Evolutionary conservation across 2,797 vertebrate species (phyloP), one percentile per base, ranked within the genome.

Genomic region (Chrysolophus pictus): DNA sequence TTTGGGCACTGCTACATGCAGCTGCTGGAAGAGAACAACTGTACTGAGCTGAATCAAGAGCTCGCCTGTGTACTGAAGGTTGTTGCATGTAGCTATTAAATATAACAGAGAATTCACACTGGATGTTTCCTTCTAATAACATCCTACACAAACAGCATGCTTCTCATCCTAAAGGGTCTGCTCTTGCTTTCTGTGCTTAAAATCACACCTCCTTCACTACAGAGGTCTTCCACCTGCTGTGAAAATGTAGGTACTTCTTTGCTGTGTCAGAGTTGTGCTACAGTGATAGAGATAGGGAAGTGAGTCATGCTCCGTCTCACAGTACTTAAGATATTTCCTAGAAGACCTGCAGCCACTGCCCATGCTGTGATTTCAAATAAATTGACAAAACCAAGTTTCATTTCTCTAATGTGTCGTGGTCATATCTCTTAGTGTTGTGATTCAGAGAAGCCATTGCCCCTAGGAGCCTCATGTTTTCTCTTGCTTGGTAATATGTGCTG

Each of bases 71-170:
- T 7, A 16, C 76, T 91, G 63, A 70, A 82, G 51, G 53, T 78
- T 26, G 69, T 79, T 80, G 92, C 84, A 41, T 8, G 84, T 8
- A 42, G 44, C 17, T 92, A 33, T 81, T 86, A 89, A 78, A 92
- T 93, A 56, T 51, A 90, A 64, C 2, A 26, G 44, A 35, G 76
- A 89, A 90, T 94, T 84, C 87, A 59, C 64, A 23, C 58, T 44
- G 62, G 80, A 89, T 94, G n/a, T 39, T 93, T 51, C 93, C 60
- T 58, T 82, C 74, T 94, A 93, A 86, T 93, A 81, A 78, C 69
- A 87, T 89, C 84, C 90, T 64, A 31, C 73, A 80, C 87, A 58
- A 93, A 89, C 31, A 67, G 31, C 18, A 0, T 81, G 58, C 82
- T 69, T 87, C 55, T 76, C 76, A 67, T 94, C 81, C 79, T 64